These are phyloP conservation scores for Sisyra nigra DNA, from an alignment of 2,888 invertebrate species.

Conservation along the genomic window DNA sequence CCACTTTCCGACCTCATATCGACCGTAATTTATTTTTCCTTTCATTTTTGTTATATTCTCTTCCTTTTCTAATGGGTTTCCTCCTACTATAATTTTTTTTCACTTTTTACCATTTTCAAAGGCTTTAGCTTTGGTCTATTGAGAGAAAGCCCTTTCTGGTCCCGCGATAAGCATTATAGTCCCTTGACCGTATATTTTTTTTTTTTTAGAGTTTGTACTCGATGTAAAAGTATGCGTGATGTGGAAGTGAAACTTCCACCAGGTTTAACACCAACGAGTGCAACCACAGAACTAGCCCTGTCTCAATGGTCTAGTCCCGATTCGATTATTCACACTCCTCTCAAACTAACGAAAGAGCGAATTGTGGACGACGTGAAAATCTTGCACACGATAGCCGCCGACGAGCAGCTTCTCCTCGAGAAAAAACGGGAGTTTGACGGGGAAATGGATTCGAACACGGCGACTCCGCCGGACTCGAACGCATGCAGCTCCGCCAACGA, in stretches of 20 bases:
- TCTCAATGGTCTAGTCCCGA: conserved; percentile 14
- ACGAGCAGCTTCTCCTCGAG: conserved; percentile 17
- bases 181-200: neutral
- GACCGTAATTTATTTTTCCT: too few relatives aligned
- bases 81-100: too few relatives aligned
- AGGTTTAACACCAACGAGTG: conserved; percentile 31
- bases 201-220: conserved; percentile 36
- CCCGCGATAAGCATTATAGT: too few relatives aligned
- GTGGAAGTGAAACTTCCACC: conserved; percentile 51
- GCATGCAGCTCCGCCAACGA: conserved; percentile 39
- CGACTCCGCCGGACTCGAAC: conserved; percentile 23
- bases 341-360: neutral
- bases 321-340: neutral
- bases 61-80: too few relatives aligned
- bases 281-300: conserved; percentile 14
- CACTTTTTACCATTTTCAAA: too few relatives aligned
- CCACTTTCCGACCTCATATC: too few relatives aligned
- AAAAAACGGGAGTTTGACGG: conserved; percentile 15
- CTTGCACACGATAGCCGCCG: conserved; percentile 9
- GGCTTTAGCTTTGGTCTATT: too few relatives aligned
- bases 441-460: neutral
- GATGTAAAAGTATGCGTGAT: conserved; percentile 45
- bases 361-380: conserved; percentile 19
- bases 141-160: too few relatives aligned
- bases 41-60: too few relatives aligned